phyloP scores from a whole-genome alignment of 2,113 vertebrate genomes.

The Oncorhynchus keta region DNA sequence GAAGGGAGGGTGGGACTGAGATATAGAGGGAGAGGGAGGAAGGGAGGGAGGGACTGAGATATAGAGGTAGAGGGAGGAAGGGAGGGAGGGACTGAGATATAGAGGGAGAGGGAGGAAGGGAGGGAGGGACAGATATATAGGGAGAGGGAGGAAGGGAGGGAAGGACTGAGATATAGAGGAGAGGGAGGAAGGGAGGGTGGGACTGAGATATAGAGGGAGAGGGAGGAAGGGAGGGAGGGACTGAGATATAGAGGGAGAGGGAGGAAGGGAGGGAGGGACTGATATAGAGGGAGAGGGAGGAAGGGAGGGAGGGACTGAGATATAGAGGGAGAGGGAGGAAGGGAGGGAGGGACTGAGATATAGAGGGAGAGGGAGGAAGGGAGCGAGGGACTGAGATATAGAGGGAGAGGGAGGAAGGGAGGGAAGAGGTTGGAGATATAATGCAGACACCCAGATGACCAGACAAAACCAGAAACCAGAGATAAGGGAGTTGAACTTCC shows the following conservation, averaged over 20 bases:
- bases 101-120: background rate
- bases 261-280: background rate
- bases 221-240: background rate
- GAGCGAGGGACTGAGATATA: constrained; percentile 7
- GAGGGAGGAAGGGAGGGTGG: background rate
- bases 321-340: background rate
- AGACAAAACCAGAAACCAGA: constrained; percentile 41
- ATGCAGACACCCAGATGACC: constrained; percentile 53
- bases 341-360: background rate
- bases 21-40: background rate
- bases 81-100: constrained; percentile 4
- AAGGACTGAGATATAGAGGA: constrained; percentile 8
- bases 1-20: background rate
- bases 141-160: background rate
- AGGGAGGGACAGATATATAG: background rate
- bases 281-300: background rate
- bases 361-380: background rate
- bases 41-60: background rate
- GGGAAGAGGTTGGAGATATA: constrained; percentile 44
- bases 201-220: too few relatives aligned
- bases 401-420: constrained; percentile 1
- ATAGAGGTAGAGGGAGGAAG: background rate
- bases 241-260: too few relatives aligned
- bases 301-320: background rate
- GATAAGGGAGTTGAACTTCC: constrained; percentile 33